phyloP scores from a whole-genome alignment of 2,113 vertebrate species.

The Reinhardtius hippoglossoides region DNA sequence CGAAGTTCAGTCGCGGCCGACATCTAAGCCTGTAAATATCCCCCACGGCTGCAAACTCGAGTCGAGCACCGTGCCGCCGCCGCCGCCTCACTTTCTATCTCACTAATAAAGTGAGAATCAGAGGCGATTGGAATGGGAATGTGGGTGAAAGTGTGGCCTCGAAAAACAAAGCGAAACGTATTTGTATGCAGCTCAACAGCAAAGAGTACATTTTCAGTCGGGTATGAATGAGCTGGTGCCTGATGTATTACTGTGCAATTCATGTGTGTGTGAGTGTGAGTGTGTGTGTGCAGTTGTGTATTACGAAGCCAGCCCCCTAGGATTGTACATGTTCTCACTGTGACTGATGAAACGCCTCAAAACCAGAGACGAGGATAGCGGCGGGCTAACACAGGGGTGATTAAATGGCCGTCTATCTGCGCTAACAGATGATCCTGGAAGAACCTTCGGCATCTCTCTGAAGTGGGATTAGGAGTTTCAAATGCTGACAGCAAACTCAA shows the following conservation, averaged over 20 bases:
- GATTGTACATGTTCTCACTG: conserved; percentile 37
- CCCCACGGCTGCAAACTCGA: conserved; percentile 54
- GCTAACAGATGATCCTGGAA: conserved; percentile 66
- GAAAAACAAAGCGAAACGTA: conserved; percentile 63
- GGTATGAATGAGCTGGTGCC: conserved; percentile 52
- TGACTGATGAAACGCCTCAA: conserved; percentile 71
- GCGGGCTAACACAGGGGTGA: conserved; percentile 50
- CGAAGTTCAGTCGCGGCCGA: conserved; percentile 46
- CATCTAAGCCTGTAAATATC: conserved; percentile 55
- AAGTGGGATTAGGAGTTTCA: conserved; percentile 66
- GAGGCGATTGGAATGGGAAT: conserved; percentile 38
- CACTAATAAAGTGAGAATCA: conserved; percentile 50
- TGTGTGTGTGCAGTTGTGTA: conserved; percentile 25
- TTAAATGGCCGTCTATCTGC: conserved; percentile 59
- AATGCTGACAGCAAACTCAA: conserved; percentile 45
- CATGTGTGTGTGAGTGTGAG: background rate
- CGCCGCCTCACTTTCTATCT: conserved; percentile 27
- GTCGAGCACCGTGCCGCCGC: conserved; percentile 20
- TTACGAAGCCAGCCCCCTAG: conserved; percentile 46
- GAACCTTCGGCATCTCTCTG: conserved; percentile 64
- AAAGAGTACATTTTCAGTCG: conserved; percentile 50
- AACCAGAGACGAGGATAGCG: conserved; percentile 49
- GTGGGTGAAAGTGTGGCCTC: conserved; percentile 18
- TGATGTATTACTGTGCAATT: conserved; percentile 48
- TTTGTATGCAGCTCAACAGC: conserved; percentile 72